Evolutionary conservation across 2,797 vertebrate species (phyloP).

Genomic region (Galaxias olidus): DNA sequence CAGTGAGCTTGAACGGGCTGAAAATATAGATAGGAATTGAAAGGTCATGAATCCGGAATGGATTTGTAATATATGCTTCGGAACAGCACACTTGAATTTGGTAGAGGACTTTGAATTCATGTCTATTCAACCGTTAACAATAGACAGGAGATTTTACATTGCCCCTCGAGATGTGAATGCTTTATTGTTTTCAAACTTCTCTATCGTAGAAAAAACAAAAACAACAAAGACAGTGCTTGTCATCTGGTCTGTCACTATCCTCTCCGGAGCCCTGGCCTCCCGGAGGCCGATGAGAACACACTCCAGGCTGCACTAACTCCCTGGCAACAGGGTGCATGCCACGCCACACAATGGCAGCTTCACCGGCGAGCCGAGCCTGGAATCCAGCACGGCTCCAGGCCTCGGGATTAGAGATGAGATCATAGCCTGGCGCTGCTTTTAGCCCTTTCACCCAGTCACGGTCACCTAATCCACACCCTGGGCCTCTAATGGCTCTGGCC

Average conservation of each 20-base stretch:
- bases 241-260: background rate
- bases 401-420: conserved; percentile 21
- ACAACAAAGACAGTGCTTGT: too few relatives aligned
- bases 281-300: background rate
- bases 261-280: background rate
- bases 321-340: conserved; percentile 2
- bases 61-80: too few relatives aligned
- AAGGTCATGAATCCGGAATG: too few relatives aligned
- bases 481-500: background rate
- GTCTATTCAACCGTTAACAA: too few relatives aligned
- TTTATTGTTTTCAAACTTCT: too few relatives aligned
- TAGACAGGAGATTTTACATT: too few relatives aligned
- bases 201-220: too few relatives aligned
- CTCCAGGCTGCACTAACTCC: conserved; percentile 18
- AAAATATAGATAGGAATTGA: too few relatives aligned
- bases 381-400: background rate
- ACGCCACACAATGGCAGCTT: conserved; percentile 5
- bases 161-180: too few relatives aligned
- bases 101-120: too few relatives aligned
- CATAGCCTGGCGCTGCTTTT: conserved; percentile 23
- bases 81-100: too few relatives aligned
- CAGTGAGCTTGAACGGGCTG: too few relatives aligned
- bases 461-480: conserved; percentile 14
- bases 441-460: conserved; percentile 17
- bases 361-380: conserved; percentile 29